Evolutionary conservation across 2,888 invertebrate genomes (phyloP).

Genomic region (Malachius bipustulatus): DNA sequence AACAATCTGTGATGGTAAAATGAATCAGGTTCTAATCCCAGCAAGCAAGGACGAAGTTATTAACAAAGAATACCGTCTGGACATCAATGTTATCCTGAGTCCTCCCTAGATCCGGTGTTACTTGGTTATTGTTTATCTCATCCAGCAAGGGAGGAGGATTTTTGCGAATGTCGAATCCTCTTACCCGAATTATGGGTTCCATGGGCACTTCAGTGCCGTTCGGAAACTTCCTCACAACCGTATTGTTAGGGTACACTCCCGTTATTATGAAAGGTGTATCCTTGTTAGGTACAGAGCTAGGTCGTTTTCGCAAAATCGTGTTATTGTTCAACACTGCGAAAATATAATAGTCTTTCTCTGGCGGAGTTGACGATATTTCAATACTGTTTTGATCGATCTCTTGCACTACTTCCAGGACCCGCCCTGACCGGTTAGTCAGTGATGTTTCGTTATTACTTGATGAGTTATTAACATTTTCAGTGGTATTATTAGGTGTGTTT

Average conservation of each 20-base stretch:
- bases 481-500: conserved; percentile 10
- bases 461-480: conserved; percentile 13
- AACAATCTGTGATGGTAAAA: conserved; percentile 20
- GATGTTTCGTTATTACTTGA: conserved; percentile 14
- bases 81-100: conserved; percentile 41
- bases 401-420: conserved; percentile 23
- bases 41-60: conserved; percentile 23
- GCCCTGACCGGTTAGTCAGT: conserved; percentile 25
- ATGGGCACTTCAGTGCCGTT: conserved; percentile 70
- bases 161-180: conserved; percentile 47
- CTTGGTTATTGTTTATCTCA: conserved; percentile 54
- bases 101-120: conserved; percentile 36
- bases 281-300: conserved; percentile 53
- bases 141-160: conserved; percentile 41
- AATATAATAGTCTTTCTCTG: conserved; percentile 57
- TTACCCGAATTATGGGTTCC: conserved; percentile 37
- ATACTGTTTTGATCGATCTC: conserved; percentile 12
- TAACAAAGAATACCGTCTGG: conserved; percentile 39
- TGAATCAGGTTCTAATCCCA: conserved; percentile 24
- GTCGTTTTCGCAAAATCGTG: conserved; percentile 65
- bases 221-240: conserved; percentile 65
- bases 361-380: conserved; percentile 26
- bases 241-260: conserved; percentile 67
- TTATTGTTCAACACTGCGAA: conserved; percentile 69
- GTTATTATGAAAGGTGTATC: conserved; percentile 62